A percentile compares a stretch with the other conserved stretches of the same genome.
Conservation (phyloP, 2,888 invertebrate species). For the Sinentomon sp. region DNA sequence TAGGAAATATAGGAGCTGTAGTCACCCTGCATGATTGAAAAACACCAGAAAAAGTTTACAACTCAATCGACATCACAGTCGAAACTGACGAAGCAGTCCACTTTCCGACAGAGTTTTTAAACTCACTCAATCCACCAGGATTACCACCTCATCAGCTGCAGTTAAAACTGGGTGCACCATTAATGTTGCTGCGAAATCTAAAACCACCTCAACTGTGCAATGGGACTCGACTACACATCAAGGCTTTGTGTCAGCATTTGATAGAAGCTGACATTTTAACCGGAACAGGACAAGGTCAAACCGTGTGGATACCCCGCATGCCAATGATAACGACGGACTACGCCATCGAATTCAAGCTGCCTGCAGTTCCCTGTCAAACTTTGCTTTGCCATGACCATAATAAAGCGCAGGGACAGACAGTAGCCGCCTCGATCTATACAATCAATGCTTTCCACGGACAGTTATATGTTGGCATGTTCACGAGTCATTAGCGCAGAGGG, state of each 20-base stretch:
- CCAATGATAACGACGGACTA: too few relatives aligned
- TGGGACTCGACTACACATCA: slow-evolving; percentile 13
- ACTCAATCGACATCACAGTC: slow-evolving; percentile 10
- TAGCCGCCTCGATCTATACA: too few relatives aligned
- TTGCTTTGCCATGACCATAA: slow-evolving; percentile 12
- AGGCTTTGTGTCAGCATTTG: slow-evolving; percentile 9
- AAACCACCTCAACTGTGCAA: slow-evolving; percentile 16
- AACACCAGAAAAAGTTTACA: too few relatives aligned
- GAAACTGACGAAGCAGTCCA: slow-evolving; percentile 11
- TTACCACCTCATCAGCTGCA: slow-evolving; percentile 14
- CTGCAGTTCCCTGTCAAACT: slow-evolving; percentile 14
- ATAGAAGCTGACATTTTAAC: slow-evolving; percentile 11
- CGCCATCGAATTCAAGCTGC: too few relatives aligned
- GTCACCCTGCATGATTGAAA: too few relatives aligned
- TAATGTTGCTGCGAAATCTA: slow-evolving; percentile 15
- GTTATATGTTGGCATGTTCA: too few relatives aligned
- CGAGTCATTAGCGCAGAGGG: too few relatives aligned
- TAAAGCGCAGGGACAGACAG: slow-evolving; percentile 16
- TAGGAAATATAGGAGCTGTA: too few relatives aligned
- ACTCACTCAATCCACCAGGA: slow-evolving; percentile 13
- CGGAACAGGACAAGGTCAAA: slow-evolving; percentile 8
- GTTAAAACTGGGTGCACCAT: slow-evolving; percentile 14
- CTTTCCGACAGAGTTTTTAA: slow-evolving; percentile 14
- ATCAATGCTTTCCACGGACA: too few relatives aligned
- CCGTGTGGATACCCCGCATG: too few relatives aligned